Evolutionary conservation across 2,113 vertebrate species (phyloP).

Genomic region (Cryptomyrus ogoouensis): DNA sequence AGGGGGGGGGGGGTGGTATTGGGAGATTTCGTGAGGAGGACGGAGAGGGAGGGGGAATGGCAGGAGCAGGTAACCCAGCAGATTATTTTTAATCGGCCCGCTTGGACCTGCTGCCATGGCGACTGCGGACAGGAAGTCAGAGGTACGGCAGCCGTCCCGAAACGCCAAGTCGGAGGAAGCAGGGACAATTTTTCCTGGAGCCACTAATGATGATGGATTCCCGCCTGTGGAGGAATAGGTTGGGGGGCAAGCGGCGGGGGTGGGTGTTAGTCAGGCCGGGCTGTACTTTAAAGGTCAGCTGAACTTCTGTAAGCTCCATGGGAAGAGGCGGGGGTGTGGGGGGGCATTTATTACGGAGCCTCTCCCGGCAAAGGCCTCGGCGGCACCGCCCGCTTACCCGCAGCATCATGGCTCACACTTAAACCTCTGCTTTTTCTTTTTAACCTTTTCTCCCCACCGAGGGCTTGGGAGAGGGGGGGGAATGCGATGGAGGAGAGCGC

Average conservation of each 20-base stretch:
- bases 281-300: conserved; percentile 38
- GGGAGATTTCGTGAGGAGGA: neutral
- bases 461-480: neutral
- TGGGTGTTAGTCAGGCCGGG: conserved; percentile 44
- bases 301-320: conserved; percentile 31
- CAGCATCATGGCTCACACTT: neutral
- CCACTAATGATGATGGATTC: conserved; percentile 1
- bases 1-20: neutral
- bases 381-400: neutral
- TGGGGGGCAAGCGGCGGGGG: neutral
- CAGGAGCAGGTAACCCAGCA: neutral
- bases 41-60: neutral
- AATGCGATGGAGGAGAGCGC: neutral
- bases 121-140: neutral
- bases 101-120: neutral
- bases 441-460: neutral
- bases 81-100: neutral
- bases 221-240: neutral
- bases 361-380: neutral
- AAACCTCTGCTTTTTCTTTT: neutral
- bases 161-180: neutral
- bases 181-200: neutral
- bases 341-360: conserved; percentile 1
- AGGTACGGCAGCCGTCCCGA: neutral
- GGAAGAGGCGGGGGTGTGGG: neutral